Conservation (phyloP, 2,888 invertebrate genomes). For the Coleophora flavipennella region DNA sequence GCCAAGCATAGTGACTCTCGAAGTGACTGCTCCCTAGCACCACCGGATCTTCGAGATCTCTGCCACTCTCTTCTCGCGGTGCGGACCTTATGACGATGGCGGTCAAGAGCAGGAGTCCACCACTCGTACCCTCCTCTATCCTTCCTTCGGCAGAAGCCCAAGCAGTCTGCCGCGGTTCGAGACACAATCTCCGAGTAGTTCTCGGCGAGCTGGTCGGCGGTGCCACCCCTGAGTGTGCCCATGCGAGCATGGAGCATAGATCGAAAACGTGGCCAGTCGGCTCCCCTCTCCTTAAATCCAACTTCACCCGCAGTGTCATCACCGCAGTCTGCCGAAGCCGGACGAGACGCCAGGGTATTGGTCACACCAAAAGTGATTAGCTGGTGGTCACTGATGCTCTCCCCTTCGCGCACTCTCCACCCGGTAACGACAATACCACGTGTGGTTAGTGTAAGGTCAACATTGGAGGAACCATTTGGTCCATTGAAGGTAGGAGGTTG, state of each 20-base stretch:
- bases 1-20: background rate
- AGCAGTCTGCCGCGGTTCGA: conserved; percentile 3
- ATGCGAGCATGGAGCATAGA: background rate
- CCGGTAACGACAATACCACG: background rate
- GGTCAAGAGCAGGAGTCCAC: conserved; percentile 10
- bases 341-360: background rate
- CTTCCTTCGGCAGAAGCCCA: conserved; percentile 2
- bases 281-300: background rate
- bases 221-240: background rate
- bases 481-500: conserved; percentile 14
- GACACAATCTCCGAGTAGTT: background rate
- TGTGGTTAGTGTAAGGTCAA: conserved; percentile 16
- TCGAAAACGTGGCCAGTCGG: background rate
- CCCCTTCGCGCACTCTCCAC: conserved; percentile 14
- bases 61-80: conserved; percentile 11
- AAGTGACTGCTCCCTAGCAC: background rate
- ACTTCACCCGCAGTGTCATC: too few species aligned
- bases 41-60: background rate
- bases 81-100: background rate
- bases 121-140: conserved; percentile 10
- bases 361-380: conserved; percentile 8
- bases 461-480: conserved; percentile 16
- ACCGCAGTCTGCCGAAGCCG: conserved; percentile 1
- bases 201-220: conserved; percentile 1
- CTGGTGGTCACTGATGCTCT: conserved; percentile 16